These are phyloP conservation scores for Magallana nippona DNA, from an alignment of 2,888 invertebrate genomes.

Conservation along the genomic window DNA sequence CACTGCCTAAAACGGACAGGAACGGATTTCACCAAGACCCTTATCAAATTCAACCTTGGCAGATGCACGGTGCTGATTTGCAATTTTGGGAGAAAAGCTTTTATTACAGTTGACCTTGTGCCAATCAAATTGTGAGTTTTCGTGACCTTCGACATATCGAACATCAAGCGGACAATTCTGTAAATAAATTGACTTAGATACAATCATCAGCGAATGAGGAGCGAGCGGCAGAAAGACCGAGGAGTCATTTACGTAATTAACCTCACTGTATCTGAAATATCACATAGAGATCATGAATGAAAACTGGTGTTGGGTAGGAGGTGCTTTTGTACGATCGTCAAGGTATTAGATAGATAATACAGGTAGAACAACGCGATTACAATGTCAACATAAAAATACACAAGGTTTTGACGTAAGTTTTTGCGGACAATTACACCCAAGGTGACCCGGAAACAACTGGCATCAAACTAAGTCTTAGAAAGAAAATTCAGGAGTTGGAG, in stretches of 20 bases:
- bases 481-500: background rate
- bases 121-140: background rate
- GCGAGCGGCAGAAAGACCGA: background rate
- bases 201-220: background rate
- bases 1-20: background rate
- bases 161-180: background rate
- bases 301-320: constrained; percentile 15
- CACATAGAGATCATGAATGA: background rate
- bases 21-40: background rate
- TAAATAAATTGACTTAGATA: background rate
- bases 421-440: constrained; percentile 13
- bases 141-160: background rate
- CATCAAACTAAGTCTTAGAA: background rate
- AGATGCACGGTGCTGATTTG: background rate
- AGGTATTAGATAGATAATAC: constrained; percentile 28
- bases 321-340: background rate
- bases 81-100: background rate
- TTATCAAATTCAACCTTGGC: background rate
- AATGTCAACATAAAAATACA: constrained; percentile 30
- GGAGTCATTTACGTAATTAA: constrained; percentile 17
- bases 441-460: background rate
- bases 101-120: background rate
- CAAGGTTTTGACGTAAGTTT: constrained; percentile 1
- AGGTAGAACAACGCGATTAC: background rate
- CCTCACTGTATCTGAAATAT: background rate